These are phyloP conservation scores for Drosophila meridionalis DNA, from an alignment of 2,888 invertebrate genomes.

Conservation along the genomic window DNA sequence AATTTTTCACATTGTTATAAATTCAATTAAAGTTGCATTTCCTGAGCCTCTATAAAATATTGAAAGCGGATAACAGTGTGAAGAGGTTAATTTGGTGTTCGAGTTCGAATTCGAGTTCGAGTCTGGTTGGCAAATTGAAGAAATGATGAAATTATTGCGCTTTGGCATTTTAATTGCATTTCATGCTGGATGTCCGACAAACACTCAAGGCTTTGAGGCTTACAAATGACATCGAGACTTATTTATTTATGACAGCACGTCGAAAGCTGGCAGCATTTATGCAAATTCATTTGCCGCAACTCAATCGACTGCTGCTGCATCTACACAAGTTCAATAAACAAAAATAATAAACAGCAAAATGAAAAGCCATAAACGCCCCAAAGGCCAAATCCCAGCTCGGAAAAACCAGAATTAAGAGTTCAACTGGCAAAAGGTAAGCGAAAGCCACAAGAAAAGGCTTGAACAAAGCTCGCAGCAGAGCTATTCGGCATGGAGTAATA, in stretches of 20 bases:
- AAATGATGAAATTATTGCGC: constrained; percentile 58
- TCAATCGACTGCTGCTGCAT: not conserved
- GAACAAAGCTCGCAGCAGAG: not conserved
- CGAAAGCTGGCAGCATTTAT: constrained; percentile 25
- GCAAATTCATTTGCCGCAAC: constrained; percentile 19
- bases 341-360: constrained; percentile 26
- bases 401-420: constrained; percentile 8
- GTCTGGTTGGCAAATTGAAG: constrained; percentile 53
- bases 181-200: not conserved
- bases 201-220: constrained; percentile 25
- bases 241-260: constrained; percentile 31
- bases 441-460: not conserved
- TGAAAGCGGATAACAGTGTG: constrained; percentile 31
- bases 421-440: not conserved
- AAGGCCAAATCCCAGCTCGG: constrained; percentile 8
- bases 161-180: constrained; percentile 69
- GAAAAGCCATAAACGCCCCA: constrained; percentile 18
- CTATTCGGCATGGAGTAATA: not conserved
- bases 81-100: constrained; percentile 58
- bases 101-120: not conserved
- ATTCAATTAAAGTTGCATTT: constrained; percentile 53
- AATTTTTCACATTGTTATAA: constrained; percentile 24
- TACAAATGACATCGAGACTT: constrained; percentile 10
- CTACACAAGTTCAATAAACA: constrained; percentile 4
- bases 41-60: constrained; percentile 12